phyloP scores from a whole-genome alignment of 2,113 vertebrate genomes.

The Bufo bufo region DNA sequence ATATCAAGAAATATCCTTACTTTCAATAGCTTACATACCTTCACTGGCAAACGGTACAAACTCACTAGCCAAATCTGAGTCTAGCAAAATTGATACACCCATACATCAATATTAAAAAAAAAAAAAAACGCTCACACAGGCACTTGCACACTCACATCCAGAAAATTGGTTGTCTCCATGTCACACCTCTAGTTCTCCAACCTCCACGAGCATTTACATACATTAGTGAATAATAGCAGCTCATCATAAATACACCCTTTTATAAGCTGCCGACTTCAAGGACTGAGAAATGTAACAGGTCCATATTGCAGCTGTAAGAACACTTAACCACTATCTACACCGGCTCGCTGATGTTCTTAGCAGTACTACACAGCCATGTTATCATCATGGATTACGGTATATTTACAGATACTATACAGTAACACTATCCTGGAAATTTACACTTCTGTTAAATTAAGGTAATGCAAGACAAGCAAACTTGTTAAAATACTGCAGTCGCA shows the following conservation, averaged over 20 bases:
- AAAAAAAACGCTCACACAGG: no score
- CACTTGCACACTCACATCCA: neutral
- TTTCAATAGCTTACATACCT: neutral
- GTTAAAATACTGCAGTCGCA: slow-evolving; percentile 18
- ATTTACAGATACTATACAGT: neutral
- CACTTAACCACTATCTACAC: neutral
- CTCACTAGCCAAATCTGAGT: no score
- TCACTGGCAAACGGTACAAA: neutral
- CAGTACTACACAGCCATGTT: neutral
- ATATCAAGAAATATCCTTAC: neutral
- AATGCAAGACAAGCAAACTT: neutral
- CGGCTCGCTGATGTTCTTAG: neutral
- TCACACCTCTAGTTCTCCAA: no score
- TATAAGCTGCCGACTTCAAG: no score
- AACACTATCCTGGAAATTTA: neutral
- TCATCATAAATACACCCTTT: no score
- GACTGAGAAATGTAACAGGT: no score
- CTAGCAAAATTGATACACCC: no score
- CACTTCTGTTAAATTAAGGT: neutral
- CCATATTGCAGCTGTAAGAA: no score
- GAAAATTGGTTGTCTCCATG: neutral
- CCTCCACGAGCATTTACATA: neutral
- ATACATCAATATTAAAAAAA: no score
- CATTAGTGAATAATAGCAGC: neutral
- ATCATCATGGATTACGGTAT: neutral